These are phyloP conservation scores for Eustalomyia histrio DNA, from an alignment of 2,888 invertebrate genomes.

Conservation along the genomic window DNA sequence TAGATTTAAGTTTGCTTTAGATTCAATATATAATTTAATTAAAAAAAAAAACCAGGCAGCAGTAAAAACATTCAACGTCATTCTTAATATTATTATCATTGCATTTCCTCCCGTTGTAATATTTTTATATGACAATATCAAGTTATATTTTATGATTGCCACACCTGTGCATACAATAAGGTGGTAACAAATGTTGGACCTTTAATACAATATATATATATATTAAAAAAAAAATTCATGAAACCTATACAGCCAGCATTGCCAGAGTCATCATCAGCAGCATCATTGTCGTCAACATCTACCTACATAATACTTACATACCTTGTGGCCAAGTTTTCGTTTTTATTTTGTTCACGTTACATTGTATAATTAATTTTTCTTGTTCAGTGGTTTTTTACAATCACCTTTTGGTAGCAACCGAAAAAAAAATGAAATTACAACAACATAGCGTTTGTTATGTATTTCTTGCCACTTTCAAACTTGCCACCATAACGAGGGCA, in stretches of 20 bases:
- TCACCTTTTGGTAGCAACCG: slow-evolving; percentile 68
- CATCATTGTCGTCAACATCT: slow-evolving; percentile 6
- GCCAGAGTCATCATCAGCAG: slow-evolving; percentile 27
- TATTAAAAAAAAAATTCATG: not conserved
- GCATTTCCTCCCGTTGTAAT: slow-evolving; percentile 3
- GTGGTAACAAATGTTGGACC: slow-evolving; percentile 25
- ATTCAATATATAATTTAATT: slow-evolving; percentile 34
- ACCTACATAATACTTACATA: not conserved
- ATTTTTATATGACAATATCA: slow-evolving; percentile 41
- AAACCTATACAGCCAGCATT: not conserved
- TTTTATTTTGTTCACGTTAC: slow-evolving; percentile 50
- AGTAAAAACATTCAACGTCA: slow-evolving; percentile 8
- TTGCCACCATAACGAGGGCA: slow-evolving; percentile 39
- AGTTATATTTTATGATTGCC: slow-evolving; percentile 39
- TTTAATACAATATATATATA: too few relatives aligned
- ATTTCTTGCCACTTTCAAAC: slow-evolving; percentile 40
- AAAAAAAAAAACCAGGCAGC: slow-evolving; percentile 27
- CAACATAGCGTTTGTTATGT: slow-evolving; percentile 34
- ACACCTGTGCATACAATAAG: slow-evolving; percentile 46
- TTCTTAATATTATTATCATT: slow-evolving; percentile 1
- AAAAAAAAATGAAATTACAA: slow-evolving; percentile 6
- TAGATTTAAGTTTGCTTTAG: not conserved
- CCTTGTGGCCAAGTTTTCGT: slow-evolving; percentile 43
- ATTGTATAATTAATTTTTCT: slow-evolving; percentile 78
- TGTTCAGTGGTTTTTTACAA: slow-evolving; percentile 78